Base-by-base conservation (phyloP, 2,797 vertebrate species). In the Syndactyla subalaris region DNA sequence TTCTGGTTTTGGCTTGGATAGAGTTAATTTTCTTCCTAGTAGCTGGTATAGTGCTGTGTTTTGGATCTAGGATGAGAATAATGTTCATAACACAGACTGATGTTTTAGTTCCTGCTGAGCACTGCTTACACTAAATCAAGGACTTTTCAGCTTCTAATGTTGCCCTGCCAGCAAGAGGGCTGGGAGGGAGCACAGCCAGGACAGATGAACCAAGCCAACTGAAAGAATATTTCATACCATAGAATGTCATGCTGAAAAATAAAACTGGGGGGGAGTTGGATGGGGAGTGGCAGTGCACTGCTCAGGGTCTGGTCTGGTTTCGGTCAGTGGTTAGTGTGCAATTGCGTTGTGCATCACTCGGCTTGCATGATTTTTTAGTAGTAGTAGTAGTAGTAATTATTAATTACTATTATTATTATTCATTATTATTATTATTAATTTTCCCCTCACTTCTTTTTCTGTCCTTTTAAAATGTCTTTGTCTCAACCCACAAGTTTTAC, bases 171-270 rank as follows among this genome's bases (percentile, higher is more conserved):
- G 14, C 20, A 54, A 72, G 12, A 66, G 18, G 17, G 20, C 36
- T 66, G 39, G 36, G 7, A 52, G 5, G 46, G 5, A 41, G 1
- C 1, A 0, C 6, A 38, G 23, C 24, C 14, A 61, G 27, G 32
- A 77, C 39, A 49, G 48, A 36, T 61, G 34, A 72, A 10, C 20
- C 27, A 59, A 49, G 24, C 5, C 17, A 10, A 39, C 29, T 11
- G 32, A 75, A 61, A 20, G 14, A 59, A 30, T 61, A 77, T 55
- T 48, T 34, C 39, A 14, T 14, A 30, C 23, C 1, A 0, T 6
- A 34, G 41, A 41, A 72, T 55, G 12, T n/a, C 32, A 32, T 20
- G 41, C 14, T 49, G 54, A 66, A 61, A 14, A 66, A 16, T 17
- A 38, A 82, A 87, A 43, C 23, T 55, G 18, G 0, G 1, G 1